Evolutionary conservation across 2,888 invertebrate genomes (phyloP), one percentile per base, ranked within the genome.

Genomic region (Spilarctia lutea): DNA sequence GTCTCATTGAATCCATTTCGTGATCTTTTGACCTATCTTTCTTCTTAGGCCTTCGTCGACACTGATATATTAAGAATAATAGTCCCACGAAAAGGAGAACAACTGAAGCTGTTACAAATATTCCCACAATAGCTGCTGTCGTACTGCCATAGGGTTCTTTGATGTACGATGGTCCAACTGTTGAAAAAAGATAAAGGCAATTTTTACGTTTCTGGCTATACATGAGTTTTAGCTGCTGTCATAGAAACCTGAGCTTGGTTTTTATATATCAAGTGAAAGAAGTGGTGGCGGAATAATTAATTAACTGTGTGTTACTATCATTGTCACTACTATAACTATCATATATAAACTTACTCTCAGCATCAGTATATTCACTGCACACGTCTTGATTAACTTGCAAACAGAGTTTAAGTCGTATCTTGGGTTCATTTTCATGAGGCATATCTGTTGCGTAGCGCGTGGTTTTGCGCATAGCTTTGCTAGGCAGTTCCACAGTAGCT

Each of bases 1-100:
- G 98, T 75, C 98, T 96, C 82, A 98, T 98, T 0, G 98, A 97
- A 89, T 98, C 98, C 97, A 98, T 98, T 95, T 98, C 98, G 91
- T 98, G 98, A 91, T 98, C 98, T 93, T 99, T 99, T 45, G 97
- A 97, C 84, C 97, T 97, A 81, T 98, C 97, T 92, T 98, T 98
- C 91, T 98, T 98, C 85, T 97, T 97, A 88, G 98, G 98, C 88
- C 97, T 97, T 78, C 98, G 97, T 86, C 98, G 98, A 92, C 98
- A 98, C 78, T 98, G 97, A 89, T 98, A 98, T 96, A 98, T 98
- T 89, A 98, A 97, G 85, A 98, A 96, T 76, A 98, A 93, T 11
- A 98, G 86, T 24, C 97, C 97, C 65, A 97, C 96, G 90, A 98
- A 98, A 1, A 98, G 94, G 8, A 98, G 96, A 85, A 98, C 97